Conservation (phyloP, 2,797 vertebrate genomes). For the Enteromius radiatus region DNA sequence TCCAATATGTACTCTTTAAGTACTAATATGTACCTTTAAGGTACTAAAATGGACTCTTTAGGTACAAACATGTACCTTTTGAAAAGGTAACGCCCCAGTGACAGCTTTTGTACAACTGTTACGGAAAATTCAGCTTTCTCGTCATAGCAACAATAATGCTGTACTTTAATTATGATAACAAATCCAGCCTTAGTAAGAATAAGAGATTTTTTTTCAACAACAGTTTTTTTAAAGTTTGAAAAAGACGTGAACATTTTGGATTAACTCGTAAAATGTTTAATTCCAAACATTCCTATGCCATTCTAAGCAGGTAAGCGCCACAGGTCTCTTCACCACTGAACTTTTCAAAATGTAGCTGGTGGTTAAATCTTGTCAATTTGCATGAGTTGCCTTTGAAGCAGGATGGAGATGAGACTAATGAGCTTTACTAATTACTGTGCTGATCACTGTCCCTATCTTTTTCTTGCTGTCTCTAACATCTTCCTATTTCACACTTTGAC, state of each 20-base stretch:
- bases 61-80: no score
- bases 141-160: not conserved
- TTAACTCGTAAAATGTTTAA: not conserved
- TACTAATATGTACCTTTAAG: no score
- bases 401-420: slow-evolving; percentile 81
- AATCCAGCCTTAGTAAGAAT: not conserved
- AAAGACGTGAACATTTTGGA: not conserved
- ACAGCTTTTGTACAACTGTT: no score
- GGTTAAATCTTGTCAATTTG: slow-evolving; percentile 78
- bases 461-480: slow-evolving; percentile 51
- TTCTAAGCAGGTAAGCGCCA: slow-evolving; percentile 37
- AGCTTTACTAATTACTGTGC: slow-evolving; percentile 77
- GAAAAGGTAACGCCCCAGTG: no score
- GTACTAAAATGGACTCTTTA: no score
- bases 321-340: slow-evolving; percentile 6
- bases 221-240: not conserved
- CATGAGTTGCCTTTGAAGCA: slow-evolving; percentile 81
- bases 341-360: slow-evolving; percentile 74
- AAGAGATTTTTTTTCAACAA: not conserved
- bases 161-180: not conserved
- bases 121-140: not conserved
- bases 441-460: slow-evolving; percentile 57
- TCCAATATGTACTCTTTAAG: no score
- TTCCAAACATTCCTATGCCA: not conserved
- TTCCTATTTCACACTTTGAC: slow-evolving; percentile 12